Conservation (phyloP, 1,140 invertebrate species). For the Zaprionus camerounensis region DNA sequence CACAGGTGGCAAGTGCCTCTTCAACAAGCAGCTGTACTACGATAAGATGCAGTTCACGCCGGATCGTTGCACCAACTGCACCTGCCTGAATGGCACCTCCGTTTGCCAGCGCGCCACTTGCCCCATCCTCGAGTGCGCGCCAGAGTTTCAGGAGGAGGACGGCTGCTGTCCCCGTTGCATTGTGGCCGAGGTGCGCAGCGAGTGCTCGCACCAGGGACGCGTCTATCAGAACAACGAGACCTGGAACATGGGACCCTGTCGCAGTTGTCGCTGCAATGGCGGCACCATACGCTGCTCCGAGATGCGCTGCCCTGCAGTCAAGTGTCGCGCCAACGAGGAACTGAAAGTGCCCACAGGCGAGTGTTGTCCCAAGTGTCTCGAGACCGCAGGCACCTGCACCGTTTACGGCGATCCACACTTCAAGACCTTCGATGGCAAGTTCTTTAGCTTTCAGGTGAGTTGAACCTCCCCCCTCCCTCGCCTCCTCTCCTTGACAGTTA, state of each 20-base stretch:
- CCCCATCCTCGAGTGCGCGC: slow-evolving; percentile 91
- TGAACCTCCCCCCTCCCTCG: background rate
- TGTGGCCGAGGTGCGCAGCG: slow-evolving; percentile 87
- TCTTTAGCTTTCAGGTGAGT: slow-evolving; percentile 93
- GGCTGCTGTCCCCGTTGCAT: slow-evolving; percentile 92
- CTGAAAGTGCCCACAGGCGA: slow-evolving; percentile 89
- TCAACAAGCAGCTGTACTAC: slow-evolving; percentile 87
- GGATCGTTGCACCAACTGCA: slow-evolving; percentile 93
- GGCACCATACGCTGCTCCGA: slow-evolving; percentile 92
- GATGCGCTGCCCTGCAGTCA: slow-evolving; percentile 88
- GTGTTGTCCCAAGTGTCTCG: slow-evolving; percentile 94
- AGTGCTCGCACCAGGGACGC: slow-evolving; percentile 87
- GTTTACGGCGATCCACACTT: slow-evolving; percentile 97
- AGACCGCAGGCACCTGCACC: slow-evolving; percentile 95
- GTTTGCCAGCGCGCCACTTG: slow-evolving; percentile 92
- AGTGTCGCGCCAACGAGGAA: slow-evolving; percentile 90
- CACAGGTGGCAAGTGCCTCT: slow-evolving; percentile 87
- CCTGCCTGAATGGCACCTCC: slow-evolving; percentile 90
- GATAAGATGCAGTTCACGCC: slow-evolving; percentile 84
- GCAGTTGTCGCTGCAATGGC: slow-evolving; percentile 91
- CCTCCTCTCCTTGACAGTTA: slow-evolving; percentile 15
- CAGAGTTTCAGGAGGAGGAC: slow-evolving; percentile 88
- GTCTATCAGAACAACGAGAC: slow-evolving; percentile 91
- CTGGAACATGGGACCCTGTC: slow-evolving; percentile 94
- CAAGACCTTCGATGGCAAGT: slow-evolving; percentile 95